Conservation (phyloP, 2,113 vertebrate genomes). For the Rynchops niger region DNA sequence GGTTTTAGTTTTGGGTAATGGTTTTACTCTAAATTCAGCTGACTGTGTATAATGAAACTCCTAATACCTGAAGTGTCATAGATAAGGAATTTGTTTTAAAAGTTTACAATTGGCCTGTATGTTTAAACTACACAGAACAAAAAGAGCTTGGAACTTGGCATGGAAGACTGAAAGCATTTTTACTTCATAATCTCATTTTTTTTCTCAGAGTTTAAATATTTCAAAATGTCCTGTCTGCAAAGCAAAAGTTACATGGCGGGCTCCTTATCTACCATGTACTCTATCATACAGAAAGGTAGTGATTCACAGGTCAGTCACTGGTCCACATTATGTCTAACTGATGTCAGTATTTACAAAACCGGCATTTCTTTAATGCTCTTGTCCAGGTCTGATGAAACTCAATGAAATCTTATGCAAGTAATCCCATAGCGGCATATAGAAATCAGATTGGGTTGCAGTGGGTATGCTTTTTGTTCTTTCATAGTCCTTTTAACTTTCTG, state of each 20-base stretch:
- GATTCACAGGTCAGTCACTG: neutral
- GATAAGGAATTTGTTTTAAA: neutral
- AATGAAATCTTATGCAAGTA: neutral
- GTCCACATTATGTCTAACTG: neutral
- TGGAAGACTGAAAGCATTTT: neutral
- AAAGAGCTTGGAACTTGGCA: neutral
- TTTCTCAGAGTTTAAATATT: neutral
- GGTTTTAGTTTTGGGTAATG: neutral
- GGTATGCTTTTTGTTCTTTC: rapidly evolving
- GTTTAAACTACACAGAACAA: neutral
- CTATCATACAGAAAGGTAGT: rapidly evolving
- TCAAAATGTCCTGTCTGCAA: neutral
- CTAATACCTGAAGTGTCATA: neutral
- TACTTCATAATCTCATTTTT: neutral
- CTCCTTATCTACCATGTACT: neutral
- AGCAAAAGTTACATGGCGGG: neutral
- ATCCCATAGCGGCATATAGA: neutral
- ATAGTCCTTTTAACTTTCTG: neutral
- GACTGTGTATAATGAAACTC: neutral
- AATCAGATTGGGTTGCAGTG: neutral
- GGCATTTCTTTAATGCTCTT: neutral
- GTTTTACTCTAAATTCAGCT: neutral
- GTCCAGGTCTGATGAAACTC: neutral
- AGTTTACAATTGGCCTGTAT: neutral
- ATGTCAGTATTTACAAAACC: neutral